Percentiles rank a stretch among this genome's conserved stretches.
phyloP scores from a whole-genome alignment of 2,113 vertebrate species.

The Gnathonemus echidnorhynchus region DNA sequence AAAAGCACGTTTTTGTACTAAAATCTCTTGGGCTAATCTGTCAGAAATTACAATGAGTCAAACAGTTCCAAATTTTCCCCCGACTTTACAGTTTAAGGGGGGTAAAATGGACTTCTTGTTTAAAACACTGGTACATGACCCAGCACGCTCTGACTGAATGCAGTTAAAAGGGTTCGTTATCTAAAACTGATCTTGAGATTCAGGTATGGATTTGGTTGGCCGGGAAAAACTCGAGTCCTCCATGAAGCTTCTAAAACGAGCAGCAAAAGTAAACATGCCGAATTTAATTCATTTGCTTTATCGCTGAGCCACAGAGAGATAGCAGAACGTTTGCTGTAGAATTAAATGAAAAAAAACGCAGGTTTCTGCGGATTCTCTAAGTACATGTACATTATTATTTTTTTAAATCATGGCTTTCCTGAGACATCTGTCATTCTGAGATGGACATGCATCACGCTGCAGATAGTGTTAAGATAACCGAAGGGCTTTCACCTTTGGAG shows the following conservation, averaged over 20 bases:
- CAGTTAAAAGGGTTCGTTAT: neutral
- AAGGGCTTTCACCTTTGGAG: neutral
- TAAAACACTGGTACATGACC: neutral
- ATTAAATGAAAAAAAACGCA: neutral
- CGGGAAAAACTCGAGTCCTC: neutral
- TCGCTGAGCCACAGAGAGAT: neutral
- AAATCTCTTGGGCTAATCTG: neutral
- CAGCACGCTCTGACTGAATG: neutral
- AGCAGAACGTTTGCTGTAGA: neutral
- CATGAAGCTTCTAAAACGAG: neutral
- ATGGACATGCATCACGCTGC: neutral
- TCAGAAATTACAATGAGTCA: neutral
- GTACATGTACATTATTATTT: neutral
- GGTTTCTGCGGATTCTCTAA: neutral
- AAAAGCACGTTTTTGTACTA: neutral
- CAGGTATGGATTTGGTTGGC: neutral
- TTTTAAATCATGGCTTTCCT: neutral
- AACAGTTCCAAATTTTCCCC: neutral
- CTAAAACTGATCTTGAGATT: conserved; percentile 6
- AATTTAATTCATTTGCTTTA: neutral
- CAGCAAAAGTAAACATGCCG: conserved; percentile 3
- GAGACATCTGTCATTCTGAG: neutral
- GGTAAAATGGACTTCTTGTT: neutral
- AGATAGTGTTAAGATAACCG: neutral
- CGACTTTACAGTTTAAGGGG: neutral